Percentiles rank a stretch among this genome's conserved stretches.
These are phyloP conservation scores for Brenthis daphne DNA, from an alignment of 2,888 invertebrate species.

Conservation along the genomic window DNA sequence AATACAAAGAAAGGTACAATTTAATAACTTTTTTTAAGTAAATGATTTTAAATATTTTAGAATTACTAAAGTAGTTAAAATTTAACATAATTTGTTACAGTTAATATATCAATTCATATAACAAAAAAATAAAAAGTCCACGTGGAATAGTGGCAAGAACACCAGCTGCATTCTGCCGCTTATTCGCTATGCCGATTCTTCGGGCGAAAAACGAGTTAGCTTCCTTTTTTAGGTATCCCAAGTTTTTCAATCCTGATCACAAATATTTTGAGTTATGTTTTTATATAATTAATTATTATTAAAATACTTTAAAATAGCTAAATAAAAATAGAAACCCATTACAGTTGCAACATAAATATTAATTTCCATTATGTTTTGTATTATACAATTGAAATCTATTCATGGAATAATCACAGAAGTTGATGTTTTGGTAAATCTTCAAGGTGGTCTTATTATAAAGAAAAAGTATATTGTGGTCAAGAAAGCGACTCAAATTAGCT, in stretches of 20 bases:
- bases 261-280: not conserved
- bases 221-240: no score
- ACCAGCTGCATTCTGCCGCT: no score
- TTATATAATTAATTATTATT: no score
- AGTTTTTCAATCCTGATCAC: not conserved
- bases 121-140: no score
- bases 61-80: no score
- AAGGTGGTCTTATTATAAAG: slow-evolving; percentile 56
- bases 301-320: not conserved
- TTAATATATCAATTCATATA: no score
- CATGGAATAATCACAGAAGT: slow-evolving; percentile 49
- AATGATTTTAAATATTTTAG: not conserved
- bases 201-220: no score
- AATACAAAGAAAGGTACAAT: not conserved
- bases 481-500: slow-evolving; percentile 32
- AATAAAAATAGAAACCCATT: slow-evolving; percentile 6
- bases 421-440: slow-evolving; percentile 56
- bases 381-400: slow-evolving; percentile 34
- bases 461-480: slow-evolving; percentile 33
- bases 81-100: no score
- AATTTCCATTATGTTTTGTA: slow-evolving; percentile 8
- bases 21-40: not conserved
- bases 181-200: no score
- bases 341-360: slow-evolving; percentile 21
- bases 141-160: no score